Percentiles rank a stretch among this genome's conserved stretches.
Conservation (phyloP, 1,140 invertebrate genomes). For the Drosophila erecta region DNA sequence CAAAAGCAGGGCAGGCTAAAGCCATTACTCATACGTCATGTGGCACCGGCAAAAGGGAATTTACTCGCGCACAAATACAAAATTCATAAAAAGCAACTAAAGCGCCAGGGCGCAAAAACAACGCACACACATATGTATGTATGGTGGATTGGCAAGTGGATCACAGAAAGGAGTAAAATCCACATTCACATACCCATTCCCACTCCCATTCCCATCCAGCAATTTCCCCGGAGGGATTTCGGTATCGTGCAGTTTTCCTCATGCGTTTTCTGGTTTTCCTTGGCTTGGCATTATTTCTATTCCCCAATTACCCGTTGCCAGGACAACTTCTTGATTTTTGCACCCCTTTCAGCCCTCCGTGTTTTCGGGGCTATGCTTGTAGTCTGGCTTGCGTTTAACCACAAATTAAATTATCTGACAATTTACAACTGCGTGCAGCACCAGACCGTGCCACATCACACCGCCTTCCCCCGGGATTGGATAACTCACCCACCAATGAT, state of each 20-base stretch:
- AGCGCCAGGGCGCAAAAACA: constrained; percentile 61
- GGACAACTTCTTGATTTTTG: constrained; percentile 50
- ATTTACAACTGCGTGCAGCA: constrained; percentile 59
- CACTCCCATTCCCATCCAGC: not conserved
- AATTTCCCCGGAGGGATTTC: constrained; percentile 33
- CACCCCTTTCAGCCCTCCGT: constrained; percentile 3
- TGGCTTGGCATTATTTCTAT: constrained; percentile 54
- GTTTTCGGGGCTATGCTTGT: constrained; percentile 30
- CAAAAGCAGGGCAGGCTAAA: constrained; percentile 64
- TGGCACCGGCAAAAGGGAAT: constrained; percentile 64
- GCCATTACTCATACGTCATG: constrained; percentile 81
- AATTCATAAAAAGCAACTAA: constrained; percentile 65
- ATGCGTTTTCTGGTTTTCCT: constrained; percentile 40
- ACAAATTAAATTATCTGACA: constrained; percentile 79
- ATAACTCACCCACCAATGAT: constrained; percentile 16
- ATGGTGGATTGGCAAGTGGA: constrained; percentile 65
- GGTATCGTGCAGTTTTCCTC: constrained; percentile 15
- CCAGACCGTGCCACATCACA: not conserved
- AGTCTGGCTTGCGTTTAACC: constrained; percentile 72
- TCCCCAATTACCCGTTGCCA: constrained; percentile 66
- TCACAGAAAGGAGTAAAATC: constrained; percentile 37
- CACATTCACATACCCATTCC: too few relatives aligned
- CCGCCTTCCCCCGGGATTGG: not conserved
- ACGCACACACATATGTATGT: constrained; percentile 12
- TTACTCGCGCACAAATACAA: constrained; percentile 69